Base-by-base conservation (phyloP, 2,888 invertebrate genomes). In the Catocala nupta region DNA sequence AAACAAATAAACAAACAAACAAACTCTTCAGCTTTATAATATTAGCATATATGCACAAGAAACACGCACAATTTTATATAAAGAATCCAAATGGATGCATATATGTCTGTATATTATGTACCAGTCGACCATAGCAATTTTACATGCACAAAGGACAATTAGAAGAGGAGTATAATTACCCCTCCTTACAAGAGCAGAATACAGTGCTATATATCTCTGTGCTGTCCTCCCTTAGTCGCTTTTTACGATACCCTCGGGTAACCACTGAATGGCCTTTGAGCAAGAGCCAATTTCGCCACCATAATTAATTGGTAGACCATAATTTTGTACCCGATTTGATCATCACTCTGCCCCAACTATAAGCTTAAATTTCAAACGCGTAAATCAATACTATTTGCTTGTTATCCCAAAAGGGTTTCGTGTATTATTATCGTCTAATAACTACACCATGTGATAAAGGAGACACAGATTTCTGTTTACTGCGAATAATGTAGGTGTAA, bases 231-330 rank as follows among this genome's bases (percentile, higher is more conserved):
- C 42, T 52, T 52, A 43, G 43, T 16, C 9, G 47, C 36, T 43
- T 53, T 62, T 57, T 62, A 62, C 43, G 43, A 52, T 13, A 43
- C 62, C 52, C 52, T 13, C 33, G 56, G 56, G 61, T 39, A 44
- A 11, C 12, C 56, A 50, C 11, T 61, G 56, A 56, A 56, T 53
- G 12, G 56, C 42, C 33, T 47, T 52, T 25, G 13, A 55, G 48
- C n/a, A 34, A 13, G 39, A 33, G 25, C 25, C 25, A 61, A 51
- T 61, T 51, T 52, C 39, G 39, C 12, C 13, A 43, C 39, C 39
- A 50, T 53, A 36, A 62, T 52, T 62, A 52, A 62, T 56, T n/a
- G 56, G 11, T 47, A 42, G 25, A 52, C 47, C 7, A 62, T 53
- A 56, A 62, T 43, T 62, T 45, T 5, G 34, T 42, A 39, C 55